Evolutionary conservation across 2,113 vertebrate genomes (phyloP).

Genomic region (Sciurus niger): DNA sequence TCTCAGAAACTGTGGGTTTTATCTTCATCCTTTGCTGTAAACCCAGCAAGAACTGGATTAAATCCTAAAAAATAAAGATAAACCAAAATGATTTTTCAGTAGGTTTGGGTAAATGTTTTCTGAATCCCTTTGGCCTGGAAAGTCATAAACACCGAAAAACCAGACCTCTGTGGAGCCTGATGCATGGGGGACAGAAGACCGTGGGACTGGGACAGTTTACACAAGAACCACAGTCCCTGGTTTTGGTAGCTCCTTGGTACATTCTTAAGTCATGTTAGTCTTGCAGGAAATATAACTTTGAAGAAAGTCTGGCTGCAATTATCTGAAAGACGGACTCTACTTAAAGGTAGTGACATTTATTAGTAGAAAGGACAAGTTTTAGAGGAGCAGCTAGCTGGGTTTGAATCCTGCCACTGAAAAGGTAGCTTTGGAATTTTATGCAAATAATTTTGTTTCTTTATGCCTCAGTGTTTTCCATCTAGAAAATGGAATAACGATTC

Average conservation of each 20-base stretch:
- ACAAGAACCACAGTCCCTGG: neutral
- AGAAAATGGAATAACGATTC: neutral
- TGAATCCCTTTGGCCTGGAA: neutral
- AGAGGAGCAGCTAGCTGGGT: neutral
- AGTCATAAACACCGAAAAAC: neutral
- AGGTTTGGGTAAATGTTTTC: neutral
- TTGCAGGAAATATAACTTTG: neutral
- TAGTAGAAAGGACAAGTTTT: neutral
- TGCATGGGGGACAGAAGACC: neutral
- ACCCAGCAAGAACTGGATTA: neutral
- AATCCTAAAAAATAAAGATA: neutral
- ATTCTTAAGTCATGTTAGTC: neutral
- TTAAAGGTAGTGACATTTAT: neutral
- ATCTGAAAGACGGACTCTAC: neutral
- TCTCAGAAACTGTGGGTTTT: neutral
- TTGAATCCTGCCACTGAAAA: neutral
- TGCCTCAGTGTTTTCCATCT: neutral
- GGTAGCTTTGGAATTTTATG: neutral
- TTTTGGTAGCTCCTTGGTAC: neutral
- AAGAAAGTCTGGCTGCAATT: neutral
- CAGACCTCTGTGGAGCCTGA: neutral
- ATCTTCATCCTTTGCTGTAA: constrained; percentile 37
- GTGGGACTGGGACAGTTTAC: neutral
- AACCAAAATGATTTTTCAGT: neutral
- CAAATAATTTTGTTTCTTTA: neutral